phyloP scores from a whole-genome alignment of 2,888 invertebrate species.

The Selenia dentaria region DNA sequence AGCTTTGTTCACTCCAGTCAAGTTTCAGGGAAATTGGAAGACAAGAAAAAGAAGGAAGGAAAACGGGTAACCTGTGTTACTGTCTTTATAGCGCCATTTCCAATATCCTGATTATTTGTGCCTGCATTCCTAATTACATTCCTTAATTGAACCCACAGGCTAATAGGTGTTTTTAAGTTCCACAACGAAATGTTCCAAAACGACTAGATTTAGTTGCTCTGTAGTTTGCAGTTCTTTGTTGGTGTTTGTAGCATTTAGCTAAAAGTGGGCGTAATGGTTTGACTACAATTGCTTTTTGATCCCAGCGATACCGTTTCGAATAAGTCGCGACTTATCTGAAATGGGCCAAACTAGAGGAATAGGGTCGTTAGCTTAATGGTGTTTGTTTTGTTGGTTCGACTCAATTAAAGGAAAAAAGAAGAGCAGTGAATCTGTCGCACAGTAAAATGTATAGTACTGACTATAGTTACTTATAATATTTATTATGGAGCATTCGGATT shows the following conservation, averaged over 20 bases:
- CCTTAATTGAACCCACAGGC: constrained; percentile 56
- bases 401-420: not conserved
- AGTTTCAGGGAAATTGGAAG: not conserved
- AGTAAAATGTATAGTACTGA: too few species aligned
- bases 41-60: too few species aligned
- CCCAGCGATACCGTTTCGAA: constrained; percentile 28
- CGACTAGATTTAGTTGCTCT: not conserved
- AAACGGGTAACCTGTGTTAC: too few species aligned
- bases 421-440: too few species aligned
- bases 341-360: constrained; percentile 23
- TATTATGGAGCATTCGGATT: too few species aligned
- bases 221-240: not conserved
- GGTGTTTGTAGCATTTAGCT: constrained; percentile 23
- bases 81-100: constrained; percentile 1
- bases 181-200: constrained; percentile 7
- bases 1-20: too few species aligned
- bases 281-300: constrained; percentile 34
- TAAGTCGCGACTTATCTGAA: constrained; percentile 25
- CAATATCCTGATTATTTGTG: constrained; percentile 37
- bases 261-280: constrained; percentile 29
- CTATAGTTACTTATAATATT: too few species aligned
- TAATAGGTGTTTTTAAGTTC: constrained; percentile 44
- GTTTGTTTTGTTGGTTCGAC: constrained; percentile 14
- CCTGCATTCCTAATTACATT: constrained; percentile 59
- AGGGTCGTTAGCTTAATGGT: constrained; percentile 21